Base-by-base conservation (phyloP, 1,140 invertebrate species). In the Tetramorium simillimum region DNA sequence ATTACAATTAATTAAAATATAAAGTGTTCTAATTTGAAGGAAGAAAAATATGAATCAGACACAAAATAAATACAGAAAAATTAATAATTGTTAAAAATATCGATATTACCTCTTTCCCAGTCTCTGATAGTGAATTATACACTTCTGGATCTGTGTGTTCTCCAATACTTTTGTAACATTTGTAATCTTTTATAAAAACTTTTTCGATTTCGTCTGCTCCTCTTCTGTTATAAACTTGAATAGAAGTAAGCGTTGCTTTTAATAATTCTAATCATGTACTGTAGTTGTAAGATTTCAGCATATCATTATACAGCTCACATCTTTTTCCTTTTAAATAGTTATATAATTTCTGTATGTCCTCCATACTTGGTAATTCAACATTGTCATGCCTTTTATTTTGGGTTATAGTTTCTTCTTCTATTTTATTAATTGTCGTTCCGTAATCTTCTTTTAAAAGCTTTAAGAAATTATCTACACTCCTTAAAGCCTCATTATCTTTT, bases 131-230 rank as follows among this genome's bases (percentile, higher is more conserved):
- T 37, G 63, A 65, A 65, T 40, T n/a, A 65, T 65, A 65, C 3
- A 65, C 18, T 65, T 65, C 63, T 7, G 33, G 33, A 40, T 70
- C 7, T 70, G 40, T 49, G 6, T 70, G 14, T 43, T 70, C 10
- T 28, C 14, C 67, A 24, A 46, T 6, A 70, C 3, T 77, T 78
- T 88, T 75, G 49, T 85, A 53, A 60, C 21, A 76, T 37, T 60
- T 37, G n/a, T 76, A 56, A 76, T 58, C 72, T 21, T 76, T 24
- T 58, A 58, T 56, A 37, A 76, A 12, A 33, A 56, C 6, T 76
- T 21, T 56, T n/a, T 76, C 28, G 21, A 56, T 60, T 76, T 76
- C 72, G 40, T 28, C 72, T 56, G 56, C 56, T 77, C 56, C 62
- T 43, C 56, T 21, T 43, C 56, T 40, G 28, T 77, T 62, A 62